Base-by-base conservation (phyloP, 2,797 vertebrate species). In the Trachurus trachurus region DNA sequence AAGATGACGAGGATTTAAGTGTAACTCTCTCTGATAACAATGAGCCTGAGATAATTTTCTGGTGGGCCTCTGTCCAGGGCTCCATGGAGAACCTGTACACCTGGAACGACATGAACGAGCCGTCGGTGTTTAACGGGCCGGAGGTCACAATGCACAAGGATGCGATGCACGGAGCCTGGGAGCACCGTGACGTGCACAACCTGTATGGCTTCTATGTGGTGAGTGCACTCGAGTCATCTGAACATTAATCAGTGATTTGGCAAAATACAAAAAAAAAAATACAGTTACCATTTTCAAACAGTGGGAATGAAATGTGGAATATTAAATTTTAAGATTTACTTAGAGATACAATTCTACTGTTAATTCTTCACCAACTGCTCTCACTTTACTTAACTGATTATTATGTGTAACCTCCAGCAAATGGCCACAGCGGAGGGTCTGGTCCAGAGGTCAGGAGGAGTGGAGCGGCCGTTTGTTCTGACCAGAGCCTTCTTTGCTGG, bases 71-170 rank as follows among this genome's bases (percentile, higher is more conserved):
- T 80, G 31, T 80, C 3, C 75, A 98, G 98, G 97, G 97, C 21
- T 93, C 97, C 15, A 96, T 94, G 93, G 95, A 96, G 65, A 97
- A 97, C 76, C 87, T 98, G 16, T 96, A 93, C 68, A 94, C 96
- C 0, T 98, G 97, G 98, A 99, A 99, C 0, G 97, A 99, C 87
- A 98, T 99, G 97, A 99, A 98, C 0, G 97, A 98, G 78, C 97
- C 97, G 0, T 98, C 97, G 0, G 97, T 98, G 49, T 98, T 98
- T 83, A 99, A 97, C 1, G 98, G 97, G 13, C 97, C 97, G 0
- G 98, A 99, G 93, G 97, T 99, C 80, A 98, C 97, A 9, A 98
- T 99, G 97, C 96, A 97, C 91, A 99, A 99, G 88, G 98, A 98
- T 0, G 96, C 96, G 0, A 17, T 93, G 81, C 96, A 98, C 9